Evolutionary conservation across 2,113 vertebrate genomes (phyloP).

Genomic region (Ranitomeya variabilis): DNA sequence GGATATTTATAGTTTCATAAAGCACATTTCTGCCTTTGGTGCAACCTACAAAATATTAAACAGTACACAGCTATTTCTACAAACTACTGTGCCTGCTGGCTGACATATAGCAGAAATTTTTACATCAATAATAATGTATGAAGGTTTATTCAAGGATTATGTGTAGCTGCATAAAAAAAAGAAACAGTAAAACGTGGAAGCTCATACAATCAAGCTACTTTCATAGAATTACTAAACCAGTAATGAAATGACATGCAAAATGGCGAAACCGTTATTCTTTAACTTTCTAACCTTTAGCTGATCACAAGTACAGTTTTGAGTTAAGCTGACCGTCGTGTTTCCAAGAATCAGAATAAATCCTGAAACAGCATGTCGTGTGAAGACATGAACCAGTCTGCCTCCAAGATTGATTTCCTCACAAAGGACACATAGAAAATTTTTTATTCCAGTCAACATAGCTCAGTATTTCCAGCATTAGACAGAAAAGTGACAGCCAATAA

Average conservation of each 20-base stretch:
- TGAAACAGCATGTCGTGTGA: slow-evolving; percentile 25
- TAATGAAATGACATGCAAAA: slow-evolving; percentile 43
- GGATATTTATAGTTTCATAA: neutral
- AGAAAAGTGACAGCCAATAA: slow-evolving; percentile 16
- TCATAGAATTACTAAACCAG: slow-evolving; percentile 4
- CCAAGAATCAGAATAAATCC: slow-evolving; percentile 50
- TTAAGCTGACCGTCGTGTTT: slow-evolving; percentile 30
- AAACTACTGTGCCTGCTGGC: neutral
- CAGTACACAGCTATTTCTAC: slow-evolving; percentile 7
- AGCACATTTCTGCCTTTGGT: neutral
- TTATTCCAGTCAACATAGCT: slow-evolving; percentile 24
- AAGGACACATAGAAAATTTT: slow-evolving; percentile 36
- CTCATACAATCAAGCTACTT: neutral
- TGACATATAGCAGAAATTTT: slow-evolving; percentile 17
- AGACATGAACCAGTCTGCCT: slow-evolving; percentile 2
- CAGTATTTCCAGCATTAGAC: slow-evolving; percentile 8
- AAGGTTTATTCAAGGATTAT: slow-evolving; percentile 13
- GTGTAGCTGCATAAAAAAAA: neutral
- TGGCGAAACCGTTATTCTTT: slow-evolving; percentile 46
- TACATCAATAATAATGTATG: slow-evolving; percentile 26
- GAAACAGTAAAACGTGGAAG: neutral
- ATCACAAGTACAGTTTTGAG: slow-evolving; percentile 20
- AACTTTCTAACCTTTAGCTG: slow-evolving; percentile 40
- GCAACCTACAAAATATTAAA: slow-evolving; percentile 4
- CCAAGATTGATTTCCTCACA: slow-evolving; percentile 42